Evolutionary conservation across 2,113 vertebrate genomes (phyloP).

Genomic region (Blennius ocellaris): DNA sequence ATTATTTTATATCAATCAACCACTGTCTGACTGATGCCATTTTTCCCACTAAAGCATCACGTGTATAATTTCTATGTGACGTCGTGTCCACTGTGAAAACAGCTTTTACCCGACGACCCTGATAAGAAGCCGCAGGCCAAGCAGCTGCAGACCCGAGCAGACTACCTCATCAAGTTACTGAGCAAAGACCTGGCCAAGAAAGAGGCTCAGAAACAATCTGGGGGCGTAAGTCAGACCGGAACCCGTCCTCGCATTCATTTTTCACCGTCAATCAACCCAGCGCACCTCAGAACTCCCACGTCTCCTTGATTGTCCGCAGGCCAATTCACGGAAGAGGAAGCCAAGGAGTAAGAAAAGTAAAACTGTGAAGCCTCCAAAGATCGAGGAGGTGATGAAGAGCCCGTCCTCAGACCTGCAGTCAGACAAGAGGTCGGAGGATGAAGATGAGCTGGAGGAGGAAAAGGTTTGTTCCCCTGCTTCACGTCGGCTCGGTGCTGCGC

Average conservation of each 20-base stretch:
- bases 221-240: conserved; percentile 83
- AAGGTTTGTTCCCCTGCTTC: conserved; percentile 59
- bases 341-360: conserved; percentile 92
- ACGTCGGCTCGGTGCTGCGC: background rate
- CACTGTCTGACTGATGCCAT: too few species aligned
- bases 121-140: conserved; percentile 99
- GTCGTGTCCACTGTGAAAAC: background rate
- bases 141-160: conserved; percentile 96
- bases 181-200: conserved; percentile 95
- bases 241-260: too few species aligned
- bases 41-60: background rate
- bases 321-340: conserved; percentile 92
- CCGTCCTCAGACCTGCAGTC: conserved; percentile 91
- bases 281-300: background rate
- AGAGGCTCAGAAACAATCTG: conserved; percentile 92
- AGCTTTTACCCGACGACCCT: conserved; percentile 98
- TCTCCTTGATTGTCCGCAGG: conserved; percentile 76
- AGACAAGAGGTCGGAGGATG: conserved; percentile 93
- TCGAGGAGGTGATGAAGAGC: conserved; percentile 91
- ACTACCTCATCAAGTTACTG: conserved; percentile 99
- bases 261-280: too few species aligned
- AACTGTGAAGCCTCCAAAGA: conserved; percentile 86
- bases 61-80: too few species aligned
- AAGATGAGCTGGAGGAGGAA: conserved; percentile 84
- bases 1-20: too few species aligned